These are phyloP conservation scores for Caenorhabditis panamensis DNA, from an alignment of 2,888 invertebrate species.

Conservation along the genomic window DNA sequence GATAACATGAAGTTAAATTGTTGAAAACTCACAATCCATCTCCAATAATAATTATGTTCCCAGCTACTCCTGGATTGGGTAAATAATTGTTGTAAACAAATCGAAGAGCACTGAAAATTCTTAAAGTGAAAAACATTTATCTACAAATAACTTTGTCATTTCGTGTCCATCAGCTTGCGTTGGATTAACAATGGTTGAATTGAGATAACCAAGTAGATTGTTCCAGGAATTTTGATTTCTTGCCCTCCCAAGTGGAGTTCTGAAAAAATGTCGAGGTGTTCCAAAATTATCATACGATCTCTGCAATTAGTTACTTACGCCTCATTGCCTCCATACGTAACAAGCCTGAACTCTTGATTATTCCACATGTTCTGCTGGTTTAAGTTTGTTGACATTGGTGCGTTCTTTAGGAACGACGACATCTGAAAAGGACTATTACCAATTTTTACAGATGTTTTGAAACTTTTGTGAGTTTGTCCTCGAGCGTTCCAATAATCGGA, in stretches of 20 bases:
- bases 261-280: background rate
- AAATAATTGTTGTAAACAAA: conserved; percentile 49
- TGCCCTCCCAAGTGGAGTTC: conserved; percentile 48
- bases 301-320: conserved; percentile 22
- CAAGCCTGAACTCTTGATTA: conserved; percentile 48
- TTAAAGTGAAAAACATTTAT: background rate
- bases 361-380: conserved; percentile 22
- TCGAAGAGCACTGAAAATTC: conserved; percentile 43
- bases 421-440: background rate
- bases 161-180: conserved; percentile 34
- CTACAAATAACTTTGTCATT: conserved; percentile 35
- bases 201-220: conserved; percentile 19
- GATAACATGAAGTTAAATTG: background rate
- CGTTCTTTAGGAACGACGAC: conserved; percentile 20
- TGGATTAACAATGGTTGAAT: conserved; percentile 52
- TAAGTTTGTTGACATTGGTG: conserved; percentile 27
- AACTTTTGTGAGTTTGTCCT: conserved; percentile 43
- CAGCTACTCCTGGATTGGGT: conserved; percentile 33
- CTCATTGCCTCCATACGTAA: conserved; percentile 58
- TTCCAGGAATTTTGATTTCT: conserved; percentile 33
- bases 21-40: conserved; percentile 54
- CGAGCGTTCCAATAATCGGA: conserved; percentile 55
- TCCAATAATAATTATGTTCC: conserved; percentile 49
- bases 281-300: too few relatives aligned
- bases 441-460: background rate